Percentiles rank a stretch among this genome's conserved stretches.
Evolutionary conservation across 1,140 invertebrate genomes (phyloP).

Genomic region (Dysdera silvatica): DNA sequence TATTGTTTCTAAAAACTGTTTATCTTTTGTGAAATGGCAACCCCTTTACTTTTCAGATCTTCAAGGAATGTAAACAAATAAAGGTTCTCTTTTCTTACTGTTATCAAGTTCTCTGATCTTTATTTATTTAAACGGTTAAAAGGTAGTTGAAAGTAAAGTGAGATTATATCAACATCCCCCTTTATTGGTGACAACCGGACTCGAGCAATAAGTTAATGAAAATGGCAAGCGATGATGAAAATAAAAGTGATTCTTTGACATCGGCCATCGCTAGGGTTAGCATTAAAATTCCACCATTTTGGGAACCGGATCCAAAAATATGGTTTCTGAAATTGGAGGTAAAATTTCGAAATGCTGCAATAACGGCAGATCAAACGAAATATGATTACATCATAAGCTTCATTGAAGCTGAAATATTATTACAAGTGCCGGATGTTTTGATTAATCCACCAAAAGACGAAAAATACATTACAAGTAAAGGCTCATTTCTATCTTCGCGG

Average conservation of each 20-base stretch:
- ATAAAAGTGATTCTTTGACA: neutral
- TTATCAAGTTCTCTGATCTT: neutral
- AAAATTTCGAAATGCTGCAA: neutral
- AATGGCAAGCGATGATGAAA: neutral
- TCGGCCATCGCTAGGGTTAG: neutral
- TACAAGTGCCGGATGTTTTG: neutral
- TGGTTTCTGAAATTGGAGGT: neutral
- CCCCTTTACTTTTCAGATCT: neutral
- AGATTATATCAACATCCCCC: neutral
- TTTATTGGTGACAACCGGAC: neutral
- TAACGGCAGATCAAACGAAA: neutral
- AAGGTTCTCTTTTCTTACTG: neutral
- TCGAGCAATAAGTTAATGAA: neutral
- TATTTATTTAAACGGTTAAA: neutral
- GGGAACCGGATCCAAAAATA: slow-evolving; percentile 21
- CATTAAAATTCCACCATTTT: slow-evolving; percentile 33
- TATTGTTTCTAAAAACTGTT: too few species aligned
- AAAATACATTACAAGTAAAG: neutral
- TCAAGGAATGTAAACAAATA: neutral
- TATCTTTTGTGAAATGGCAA: neutral
- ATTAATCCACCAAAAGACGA: neutral
- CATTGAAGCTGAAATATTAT: neutral
- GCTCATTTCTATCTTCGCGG: neutral
- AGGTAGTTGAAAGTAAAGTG: neutral
- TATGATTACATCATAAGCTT: neutral